Conservation (phyloP, 2,797 vertebrate genomes). For the Streptopelia turtur region DNA sequence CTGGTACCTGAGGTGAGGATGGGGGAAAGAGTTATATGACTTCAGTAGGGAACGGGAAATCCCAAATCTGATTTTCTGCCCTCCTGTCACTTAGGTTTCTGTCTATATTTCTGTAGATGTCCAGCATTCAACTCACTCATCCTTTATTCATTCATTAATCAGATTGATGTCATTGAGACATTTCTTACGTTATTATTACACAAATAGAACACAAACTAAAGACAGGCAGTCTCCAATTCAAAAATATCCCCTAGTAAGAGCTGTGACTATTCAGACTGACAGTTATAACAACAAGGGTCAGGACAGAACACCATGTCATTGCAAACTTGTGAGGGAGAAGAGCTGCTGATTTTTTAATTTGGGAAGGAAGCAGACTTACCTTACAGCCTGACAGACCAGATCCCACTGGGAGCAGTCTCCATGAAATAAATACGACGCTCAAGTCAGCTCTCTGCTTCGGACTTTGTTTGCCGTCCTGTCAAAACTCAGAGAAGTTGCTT, state of each 20-base stretch:
- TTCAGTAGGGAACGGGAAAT: neutral
- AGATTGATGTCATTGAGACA: neutral
- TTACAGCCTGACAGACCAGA: slow-evolving; percentile 35
- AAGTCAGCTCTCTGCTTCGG: neutral
- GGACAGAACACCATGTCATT: neutral
- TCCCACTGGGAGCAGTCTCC: slow-evolving; percentile 41
- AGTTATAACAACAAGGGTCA: neutral
- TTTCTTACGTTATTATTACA: neutral
- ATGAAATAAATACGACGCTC: neutral
- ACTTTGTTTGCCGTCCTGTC: slow-evolving; percentile 37
- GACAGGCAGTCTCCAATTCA: neutral
- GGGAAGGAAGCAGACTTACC: slow-evolving; percentile 67
- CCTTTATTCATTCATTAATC: slow-evolving; percentile 34
- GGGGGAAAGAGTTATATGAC: neutral
- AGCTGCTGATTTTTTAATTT: neutral
- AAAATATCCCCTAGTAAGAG: neutral
- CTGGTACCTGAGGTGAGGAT: neutral
- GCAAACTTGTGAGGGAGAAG: neutral
- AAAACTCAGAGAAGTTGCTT: slow-evolving; percentile 24
- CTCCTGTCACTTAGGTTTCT: neutral
- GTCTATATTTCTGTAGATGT: neutral
- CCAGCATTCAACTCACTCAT: neutral
- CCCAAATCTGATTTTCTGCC: neutral
- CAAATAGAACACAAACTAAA: neutral
- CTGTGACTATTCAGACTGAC: neutral